Percentiles rank a stretch among this genome's conserved stretches.
Evolutionary conservation across 2,888 invertebrate genomes (phyloP).

Genomic region (Eristalis tenax): DNA sequence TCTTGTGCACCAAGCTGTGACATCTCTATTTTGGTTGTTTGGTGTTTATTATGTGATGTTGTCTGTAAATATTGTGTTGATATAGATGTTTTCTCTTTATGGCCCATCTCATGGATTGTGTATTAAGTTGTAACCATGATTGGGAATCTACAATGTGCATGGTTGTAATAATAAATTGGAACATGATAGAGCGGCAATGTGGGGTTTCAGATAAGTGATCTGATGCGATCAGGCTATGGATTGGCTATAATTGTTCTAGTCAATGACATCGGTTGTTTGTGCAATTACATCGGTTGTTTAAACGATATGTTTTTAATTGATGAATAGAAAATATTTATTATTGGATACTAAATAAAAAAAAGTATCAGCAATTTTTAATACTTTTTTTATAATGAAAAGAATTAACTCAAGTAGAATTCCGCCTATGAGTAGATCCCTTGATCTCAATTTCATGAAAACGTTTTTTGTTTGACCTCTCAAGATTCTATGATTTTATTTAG

Average conservation of each 20-base stretch:
- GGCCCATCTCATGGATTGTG: constrained; percentile 22
- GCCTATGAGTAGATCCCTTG: too few species aligned
- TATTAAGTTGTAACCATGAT: constrained; percentile 29
- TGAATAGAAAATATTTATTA: too few species aligned
- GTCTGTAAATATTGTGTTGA: constrained; percentile 71
- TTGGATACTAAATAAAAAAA: too few species aligned
- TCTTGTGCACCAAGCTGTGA: constrained; percentile 65
- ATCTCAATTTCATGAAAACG: too few species aligned
- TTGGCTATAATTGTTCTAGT: neutral
- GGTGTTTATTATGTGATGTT: constrained; percentile 71
- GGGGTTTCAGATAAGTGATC: neutral
- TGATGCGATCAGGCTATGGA: neutral
- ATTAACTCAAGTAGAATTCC: too few species aligned
- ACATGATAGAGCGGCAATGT: neutral
- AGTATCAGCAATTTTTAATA: too few species aligned
- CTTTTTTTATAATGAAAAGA: too few species aligned
- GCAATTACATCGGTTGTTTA: neutral
- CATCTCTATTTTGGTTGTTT: constrained; percentile 68
- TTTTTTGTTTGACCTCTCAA: too few species aligned
- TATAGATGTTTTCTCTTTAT: constrained; percentile 58
- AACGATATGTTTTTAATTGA: too few species aligned
- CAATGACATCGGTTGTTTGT: neutral
- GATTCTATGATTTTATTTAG: too few species aligned
- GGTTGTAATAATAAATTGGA: constrained; percentile 26
- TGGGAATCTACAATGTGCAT: constrained; percentile 3